Evolutionary conservation across 2,797 vertebrate genomes (phyloP), one percentile per base, ranked within the genome.

Genomic region (Sparidentex hasta): DNA sequence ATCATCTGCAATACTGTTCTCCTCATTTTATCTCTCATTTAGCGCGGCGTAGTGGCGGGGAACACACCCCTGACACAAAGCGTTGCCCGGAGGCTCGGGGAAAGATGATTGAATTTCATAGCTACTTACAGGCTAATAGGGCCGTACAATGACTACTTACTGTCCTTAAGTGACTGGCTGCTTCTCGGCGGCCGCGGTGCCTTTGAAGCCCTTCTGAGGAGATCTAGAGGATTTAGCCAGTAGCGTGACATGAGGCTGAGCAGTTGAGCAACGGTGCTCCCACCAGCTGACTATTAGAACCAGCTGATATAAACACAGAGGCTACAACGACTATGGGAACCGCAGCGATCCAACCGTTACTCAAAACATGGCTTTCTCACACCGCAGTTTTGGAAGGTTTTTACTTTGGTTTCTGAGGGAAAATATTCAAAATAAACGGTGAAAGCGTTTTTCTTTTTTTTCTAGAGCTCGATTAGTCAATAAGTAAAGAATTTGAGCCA

Each of bases 91-190:
- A 90, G 92, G 91, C 88, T 88, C 17, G 20, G 55, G 46, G 64
- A 88, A 92, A 92, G 88, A 92, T 93, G 91, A 95, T 93, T 96
- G 93, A 95, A 93, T 95, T 95, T 96, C 93, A 94, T 91, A 93
- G 92, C 94, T 95, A 92, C 94, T 93, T 94, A 92, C 86, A 69
- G 87, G 87, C 92, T 95, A 95, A 94, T 80, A 90, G 93, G 87
- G 78, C 90, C 87, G 88, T 91, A 92, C 91, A 69, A 90, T 87
- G 86, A 90, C 85, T 95, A 69, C 92, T 93, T 87, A 90, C 87
- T 93, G 90, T 92, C 92, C 92, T 92, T 90, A 92, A 93, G 91
- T 93, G 92, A 91, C 88, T 90, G 87, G 89, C 87, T 81, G 89
- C 82, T 86, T 75, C 81, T 90, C 75, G 21, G 57, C 68, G 70